Conservation (phyloP, 2,113 vertebrate species). For the Irena cyanogastra region DNA sequence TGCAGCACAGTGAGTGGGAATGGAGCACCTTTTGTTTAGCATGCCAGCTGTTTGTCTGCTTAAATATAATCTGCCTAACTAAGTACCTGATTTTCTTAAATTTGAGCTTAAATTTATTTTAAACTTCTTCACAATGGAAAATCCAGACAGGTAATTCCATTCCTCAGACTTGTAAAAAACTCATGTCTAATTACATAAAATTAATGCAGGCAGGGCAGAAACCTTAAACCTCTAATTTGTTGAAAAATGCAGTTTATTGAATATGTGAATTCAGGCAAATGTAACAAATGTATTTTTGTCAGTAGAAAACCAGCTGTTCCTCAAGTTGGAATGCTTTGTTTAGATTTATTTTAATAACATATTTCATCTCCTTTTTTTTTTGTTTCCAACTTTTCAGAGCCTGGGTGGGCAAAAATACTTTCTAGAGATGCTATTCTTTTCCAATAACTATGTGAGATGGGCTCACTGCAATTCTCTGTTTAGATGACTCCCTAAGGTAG, state of each 20-base stretch:
- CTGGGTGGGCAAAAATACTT: background rate
- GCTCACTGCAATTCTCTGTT: background rate
- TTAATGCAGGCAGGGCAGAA: background rate
- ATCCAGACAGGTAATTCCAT: background rate
- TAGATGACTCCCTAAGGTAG: background rate
- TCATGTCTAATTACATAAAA: background rate
- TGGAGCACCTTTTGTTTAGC: background rate
- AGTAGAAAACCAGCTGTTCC: background rate
- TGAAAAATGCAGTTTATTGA: background rate
- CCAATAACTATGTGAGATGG: background rate
- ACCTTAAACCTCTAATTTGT: background rate
- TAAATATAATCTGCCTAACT: background rate
- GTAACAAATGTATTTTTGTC: background rate
- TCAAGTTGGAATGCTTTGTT: background rate
- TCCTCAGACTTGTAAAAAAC: background rate
- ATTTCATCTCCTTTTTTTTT: background rate
- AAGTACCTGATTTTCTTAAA: background rate
- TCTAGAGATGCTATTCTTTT: background rate
- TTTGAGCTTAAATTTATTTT: background rate
- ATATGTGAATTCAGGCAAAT: background rate
- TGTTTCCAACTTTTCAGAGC: background rate
- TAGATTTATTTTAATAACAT: background rate
- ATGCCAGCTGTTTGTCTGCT: background rate
- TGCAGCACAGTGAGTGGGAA: background rate
- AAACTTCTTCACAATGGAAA: background rate